Evolutionary conservation across 2,797 vertebrate genomes (phyloP).

Genomic region (Ptychobarbus kaznakovi): DNA sequence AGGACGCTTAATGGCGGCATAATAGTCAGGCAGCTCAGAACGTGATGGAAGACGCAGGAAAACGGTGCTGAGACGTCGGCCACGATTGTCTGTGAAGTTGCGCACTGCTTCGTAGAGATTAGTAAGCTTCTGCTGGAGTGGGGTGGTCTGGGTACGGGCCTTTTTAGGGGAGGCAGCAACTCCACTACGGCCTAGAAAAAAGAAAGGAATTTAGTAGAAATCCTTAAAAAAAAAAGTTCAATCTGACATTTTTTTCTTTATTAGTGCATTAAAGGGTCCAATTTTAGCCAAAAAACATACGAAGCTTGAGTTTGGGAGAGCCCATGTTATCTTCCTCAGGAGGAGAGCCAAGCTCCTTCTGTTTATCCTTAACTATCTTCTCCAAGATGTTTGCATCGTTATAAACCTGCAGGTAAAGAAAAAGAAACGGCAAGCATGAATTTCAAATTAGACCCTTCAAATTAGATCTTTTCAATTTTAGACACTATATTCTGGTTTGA

Average conservation of each 20-base stretch:
- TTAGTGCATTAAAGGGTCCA: not conserved
- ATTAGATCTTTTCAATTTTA: not conserved
- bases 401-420: slow-evolving; percentile 84
- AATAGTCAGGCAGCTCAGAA: slow-evolving; percentile 96
- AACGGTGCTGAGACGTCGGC: slow-evolving; percentile 93
- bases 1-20: slow-evolving; percentile 95
- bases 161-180: slow-evolving; percentile 95
- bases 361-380: slow-evolving; percentile 95
- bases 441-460: not conserved
- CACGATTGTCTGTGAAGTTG: slow-evolving; percentile 94
- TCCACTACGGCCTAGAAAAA: slow-evolving; percentile 84
- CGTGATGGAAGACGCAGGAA: slow-evolving; percentile 95
- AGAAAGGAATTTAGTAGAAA: not conserved
- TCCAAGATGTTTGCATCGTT: slow-evolving; percentile 96
- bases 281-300: slow-evolving; percentile 75
- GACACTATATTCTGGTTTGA: not conserved
- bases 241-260: not conserved
- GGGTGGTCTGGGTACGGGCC: slow-evolving; percentile 96
- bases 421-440: not conserved
- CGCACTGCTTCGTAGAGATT: slow-evolving; percentile 97
- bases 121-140: slow-evolving; percentile 94
- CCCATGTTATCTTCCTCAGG: slow-evolving; percentile 92
- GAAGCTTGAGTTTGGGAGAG: slow-evolving; percentile 96
- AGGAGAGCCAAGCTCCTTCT: slow-evolving; percentile 91
- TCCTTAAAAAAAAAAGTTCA: not conserved